Evolutionary conservation across 2,888 invertebrate species (phyloP).

Genomic region (Platycheirus albimanus): DNA sequence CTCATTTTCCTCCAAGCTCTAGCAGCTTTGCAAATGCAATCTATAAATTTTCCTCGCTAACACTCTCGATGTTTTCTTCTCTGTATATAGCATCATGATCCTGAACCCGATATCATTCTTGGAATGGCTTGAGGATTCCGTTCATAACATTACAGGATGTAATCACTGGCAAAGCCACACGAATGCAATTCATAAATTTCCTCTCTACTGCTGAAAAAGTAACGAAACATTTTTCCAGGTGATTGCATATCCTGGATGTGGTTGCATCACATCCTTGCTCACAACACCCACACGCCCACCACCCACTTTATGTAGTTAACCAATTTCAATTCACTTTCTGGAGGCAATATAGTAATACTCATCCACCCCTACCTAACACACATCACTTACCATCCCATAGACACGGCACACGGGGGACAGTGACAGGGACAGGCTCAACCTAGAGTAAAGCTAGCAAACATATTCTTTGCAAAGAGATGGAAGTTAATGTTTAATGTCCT

Average conservation of each 20-base stretch:
- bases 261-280: constrained; percentile 53
- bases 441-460: constrained; percentile 18
- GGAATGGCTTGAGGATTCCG: constrained; percentile 31
- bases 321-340: constrained; percentile 67
- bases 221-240: constrained; percentile 71
- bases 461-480: constrained; percentile 46
- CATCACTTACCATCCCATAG: no score
- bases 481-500: constrained; percentile 71
- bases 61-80: constrained; percentile 34
- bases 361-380: background rate
- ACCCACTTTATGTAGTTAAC: background rate
- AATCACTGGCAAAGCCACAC: constrained; percentile 71
- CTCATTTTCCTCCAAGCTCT: constrained; percentile 39
- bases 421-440: background rate
- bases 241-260: constrained; percentile 70
- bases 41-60: constrained; percentile 61
- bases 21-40: constrained; percentile 58
- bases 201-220: constrained; percentile 28
- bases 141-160: constrained; percentile 69
- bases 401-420: no score
- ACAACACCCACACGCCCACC: constrained; percentile 10
- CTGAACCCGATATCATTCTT: constrained; percentile 2
- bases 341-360: constrained; percentile 25
- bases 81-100: background rate
- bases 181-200: constrained; percentile 72